Evolutionary conservation across 2,888 invertebrate genomes (phyloP).

Genomic region (Thereva unica): DNA sequence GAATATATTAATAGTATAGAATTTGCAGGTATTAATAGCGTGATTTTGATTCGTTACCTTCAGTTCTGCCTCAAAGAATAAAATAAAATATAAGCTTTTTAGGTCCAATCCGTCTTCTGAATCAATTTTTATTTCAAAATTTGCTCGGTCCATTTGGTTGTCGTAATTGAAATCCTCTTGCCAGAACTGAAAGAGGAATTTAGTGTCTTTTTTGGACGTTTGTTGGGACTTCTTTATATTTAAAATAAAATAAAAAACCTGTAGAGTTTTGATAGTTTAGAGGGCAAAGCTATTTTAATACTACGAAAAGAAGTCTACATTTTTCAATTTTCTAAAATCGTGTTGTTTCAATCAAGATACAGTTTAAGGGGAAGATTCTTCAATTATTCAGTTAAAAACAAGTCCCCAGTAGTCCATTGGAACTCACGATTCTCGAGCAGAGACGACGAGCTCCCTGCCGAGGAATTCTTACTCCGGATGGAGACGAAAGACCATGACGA

Average conservation of each 20-base stretch:
- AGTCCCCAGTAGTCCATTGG: too few relatives aligned
- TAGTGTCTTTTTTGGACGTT: not conserved
- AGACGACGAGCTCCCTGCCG: too few relatives aligned
- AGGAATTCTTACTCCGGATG: too few relatives aligned
- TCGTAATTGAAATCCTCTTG: slow-evolving; percentile 51
- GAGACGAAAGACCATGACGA: too few relatives aligned
- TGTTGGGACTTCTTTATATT: not conserved
- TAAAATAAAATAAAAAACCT: not conserved
- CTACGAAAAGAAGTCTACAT: too few relatives aligned
- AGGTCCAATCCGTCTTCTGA: slow-evolving; percentile 37
- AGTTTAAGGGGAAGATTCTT: too few relatives aligned
- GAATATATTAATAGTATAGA: slow-evolving; percentile 4
- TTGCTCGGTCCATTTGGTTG: slow-evolving; percentile 49
- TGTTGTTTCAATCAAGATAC: too few relatives aligned
- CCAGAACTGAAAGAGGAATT: slow-evolving; percentile 46
- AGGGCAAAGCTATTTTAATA: too few relatives aligned
- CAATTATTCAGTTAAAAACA: too few relatives aligned
- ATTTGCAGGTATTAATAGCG: not conserved
- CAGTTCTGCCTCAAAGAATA: slow-evolving; percentile 52
- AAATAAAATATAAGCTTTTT: slow-evolving; percentile 48
- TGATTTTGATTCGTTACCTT: slow-evolving; percentile 41
- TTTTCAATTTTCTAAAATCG: too few relatives aligned
- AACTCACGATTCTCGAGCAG: too few relatives aligned
- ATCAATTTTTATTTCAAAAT: slow-evolving; percentile 50
- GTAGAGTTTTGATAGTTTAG: too few relatives aligned